These are phyloP conservation scores for Hypercompe scribonia DNA, from an alignment of 2,888 invertebrate species.

Conservation along the genomic window DNA sequence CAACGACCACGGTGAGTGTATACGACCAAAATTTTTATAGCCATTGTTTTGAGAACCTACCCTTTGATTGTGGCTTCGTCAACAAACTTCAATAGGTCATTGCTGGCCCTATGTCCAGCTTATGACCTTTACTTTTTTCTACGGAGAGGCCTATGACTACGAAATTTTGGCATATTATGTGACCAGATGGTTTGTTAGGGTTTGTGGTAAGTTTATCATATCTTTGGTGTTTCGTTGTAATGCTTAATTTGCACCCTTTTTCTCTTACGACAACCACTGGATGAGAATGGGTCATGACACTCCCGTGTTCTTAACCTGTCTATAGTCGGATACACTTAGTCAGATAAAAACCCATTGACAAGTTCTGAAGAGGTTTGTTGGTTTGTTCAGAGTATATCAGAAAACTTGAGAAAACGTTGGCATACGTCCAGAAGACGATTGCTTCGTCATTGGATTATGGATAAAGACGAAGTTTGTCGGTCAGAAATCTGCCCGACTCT, in stretches of 20 bases:
- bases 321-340: too few relatives aligned
- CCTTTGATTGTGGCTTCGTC: neutral
- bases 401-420: neutral
- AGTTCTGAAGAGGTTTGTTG: neutral
- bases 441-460: neutral
- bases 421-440: neutral
- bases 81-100: neutral
- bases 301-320: too few relatives aligned
- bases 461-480: too few relatives aligned
- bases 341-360: too few relatives aligned
- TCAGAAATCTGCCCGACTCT: too few relatives aligned
- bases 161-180: neutral
- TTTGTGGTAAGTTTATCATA: neutral
- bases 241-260: neutral
- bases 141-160: neutral
- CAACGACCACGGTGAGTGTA: neutral
- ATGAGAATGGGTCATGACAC: too few relatives aligned
- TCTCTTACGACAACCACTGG: neutral
- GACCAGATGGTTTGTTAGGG: neutral
- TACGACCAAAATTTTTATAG: neutral
- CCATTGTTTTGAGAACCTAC: neutral
- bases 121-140: too few relatives aligned
- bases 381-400: neutral
- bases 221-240: neutral
- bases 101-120: too few relatives aligned